Base-by-base conservation (phyloP, 30 jellyfish, hydroid and myxozoan genomes). In the Nemopilema nomurai region DNA sequence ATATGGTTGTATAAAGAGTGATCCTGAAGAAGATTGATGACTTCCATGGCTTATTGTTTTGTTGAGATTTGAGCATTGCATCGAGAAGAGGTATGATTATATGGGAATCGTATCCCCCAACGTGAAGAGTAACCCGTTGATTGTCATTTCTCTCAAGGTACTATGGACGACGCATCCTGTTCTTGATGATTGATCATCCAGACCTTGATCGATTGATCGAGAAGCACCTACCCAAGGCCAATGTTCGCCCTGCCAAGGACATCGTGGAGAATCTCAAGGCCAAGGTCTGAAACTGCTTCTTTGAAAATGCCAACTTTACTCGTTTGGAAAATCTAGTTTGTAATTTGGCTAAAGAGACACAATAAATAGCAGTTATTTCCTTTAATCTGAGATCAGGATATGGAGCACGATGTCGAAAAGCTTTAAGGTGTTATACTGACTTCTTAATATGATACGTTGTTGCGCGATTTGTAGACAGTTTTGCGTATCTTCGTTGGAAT, bases 101-200 rank as follows among this genome's bases (percentile, higher is more conserved):
- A n/a, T n/a, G n/a, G n/a, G n/a, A n/a, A n/a, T n/a, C n/a, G n/a
- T n/a, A n/a, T n/a, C n/a, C n/a, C n/a, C n/a, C n/a, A n/a, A n/a
- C n/a, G n/a, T n/a, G n/a, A n/a, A n/a, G 57, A 3, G 57, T 3
- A 41, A 41, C 6, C 6, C 13, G 6, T 41, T 41, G 13, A 41
- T 41, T 41, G 57, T 41, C 13, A 41, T 26, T 16, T 20, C 29
- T 41, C 75, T 41, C 21, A 1, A 90, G 99, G 77, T 90, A 95
- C 84, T 96, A 95, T 67, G 99, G 96, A 18, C 82, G 99, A 49
- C 84, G 97, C 71, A 86, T 95, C 7, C 65, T 95, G 32, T 33
- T 28, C 31, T 79, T 80, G 49, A 70, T 95, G 90, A 86, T 90
- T 49, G 96, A 95, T 8, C 94, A 83, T 49, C 97, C 97, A 22